Evolutionary conservation across 1,140 invertebrate species (phyloP).

Genomic region (Ectropis grisescens): DNA sequence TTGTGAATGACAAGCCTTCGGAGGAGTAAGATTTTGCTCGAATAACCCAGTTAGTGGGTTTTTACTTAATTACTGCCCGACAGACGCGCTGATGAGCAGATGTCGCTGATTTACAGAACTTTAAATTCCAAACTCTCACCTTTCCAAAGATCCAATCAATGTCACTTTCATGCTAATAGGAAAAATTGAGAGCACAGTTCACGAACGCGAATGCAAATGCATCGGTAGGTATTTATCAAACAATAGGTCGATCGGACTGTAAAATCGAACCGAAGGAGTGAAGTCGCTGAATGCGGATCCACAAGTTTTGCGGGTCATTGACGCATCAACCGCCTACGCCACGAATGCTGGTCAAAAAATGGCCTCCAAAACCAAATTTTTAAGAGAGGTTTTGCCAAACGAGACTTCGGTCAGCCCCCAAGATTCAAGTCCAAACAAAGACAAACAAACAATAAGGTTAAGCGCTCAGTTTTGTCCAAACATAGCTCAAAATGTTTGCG

Average conservation of each 20-base stretch:
- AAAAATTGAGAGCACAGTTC: too few relatives aligned
- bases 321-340: conserved; percentile 57
- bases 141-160: too few relatives aligned
- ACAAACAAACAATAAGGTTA: conserved; percentile 14
- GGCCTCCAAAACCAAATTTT: conserved; percentile 18
- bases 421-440: too few relatives aligned
- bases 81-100: too few relatives aligned
- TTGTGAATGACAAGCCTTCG: conserved; percentile 65
- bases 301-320: conserved; percentile 65
- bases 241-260: conserved; percentile 20
- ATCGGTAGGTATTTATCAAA: too few relatives aligned
- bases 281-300: conserved; percentile 54
- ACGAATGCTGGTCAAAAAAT: conserved; percentile 37
- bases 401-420: background rate
- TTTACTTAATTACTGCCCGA: too few relatives aligned
- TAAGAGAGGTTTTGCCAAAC: background rate
- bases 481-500: conserved; percentile 41
- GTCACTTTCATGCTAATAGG: too few relatives aligned
- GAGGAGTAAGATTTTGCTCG: conserved; percentile 44
- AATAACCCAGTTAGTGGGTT: conserved; percentile 24
- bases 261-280: conserved; percentile 9
- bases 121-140: too few relatives aligned
- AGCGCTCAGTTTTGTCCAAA: conserved; percentile 29
- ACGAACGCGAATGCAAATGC: too few relatives aligned
- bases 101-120: too few relatives aligned